Evolutionary conservation across 2,888 invertebrate genomes (phyloP), one percentile per base, ranked within the genome.

Genomic region (Catocala fraxini): DNA sequence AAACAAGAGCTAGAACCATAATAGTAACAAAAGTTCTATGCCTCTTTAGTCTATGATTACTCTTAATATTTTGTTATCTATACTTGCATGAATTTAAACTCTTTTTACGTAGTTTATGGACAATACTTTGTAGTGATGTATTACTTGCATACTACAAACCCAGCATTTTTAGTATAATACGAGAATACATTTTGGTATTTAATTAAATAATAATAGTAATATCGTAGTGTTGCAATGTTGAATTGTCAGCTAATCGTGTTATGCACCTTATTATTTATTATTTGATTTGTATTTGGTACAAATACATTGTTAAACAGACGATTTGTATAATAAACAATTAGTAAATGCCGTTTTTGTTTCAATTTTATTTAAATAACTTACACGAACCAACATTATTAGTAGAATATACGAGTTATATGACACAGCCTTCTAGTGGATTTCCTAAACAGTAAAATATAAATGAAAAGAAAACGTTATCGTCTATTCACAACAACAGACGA

Each of bases 161-260:
- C 70, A 65, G 73, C 73, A 74, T 74, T 73, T 73, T 66, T 72
- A 65, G 56, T 71, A 51, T 65, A 60, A 55, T 53, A 58, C 53
- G 57, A 66, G 75, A 70, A 75, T 71, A 73, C 71, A 71, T 71
- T 71, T 75, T 75, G 11, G 67, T 75, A 72, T 74, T 75, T 66
- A 64, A 65, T 69, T 55, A 56, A 59, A 56, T 55, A 34, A 57
- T 57, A 55, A 46, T 62, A 49, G n/a, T 69, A 68, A 51, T 49
- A 61, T 51, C 62, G n/a, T 45, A 55, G 45, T 64, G 6, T 57
- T 55, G 51, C 62, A 62, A 65, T 72, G 65, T 69, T 75, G 62
- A 11, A 69, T 68, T 66, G 58, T 73, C 71, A 63, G 5, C 12
- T 65, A 63, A 56, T 70, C 71, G 61, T 72, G 64, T 65, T 72